Evolutionary conservation across 2,797 vertebrate species (phyloP).

Genomic region (Fistularia tabacaria): DNA sequence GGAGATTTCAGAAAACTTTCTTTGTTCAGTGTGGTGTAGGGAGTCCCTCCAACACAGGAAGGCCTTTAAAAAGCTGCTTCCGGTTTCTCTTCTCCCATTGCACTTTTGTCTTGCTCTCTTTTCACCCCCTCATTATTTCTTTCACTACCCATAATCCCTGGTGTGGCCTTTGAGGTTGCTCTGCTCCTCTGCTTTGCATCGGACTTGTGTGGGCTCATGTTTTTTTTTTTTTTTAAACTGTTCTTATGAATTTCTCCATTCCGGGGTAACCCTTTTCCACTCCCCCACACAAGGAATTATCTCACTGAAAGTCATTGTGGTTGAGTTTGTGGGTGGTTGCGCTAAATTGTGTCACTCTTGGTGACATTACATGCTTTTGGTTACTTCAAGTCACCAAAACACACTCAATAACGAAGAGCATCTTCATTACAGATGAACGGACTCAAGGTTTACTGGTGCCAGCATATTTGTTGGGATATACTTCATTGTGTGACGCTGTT

Average conservation of each 20-base stretch:
- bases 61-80: constrained; percentile 76
- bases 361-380: constrained; percentile 35
- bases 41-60: constrained; percentile 76
- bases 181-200: constrained; percentile 51
- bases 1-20: constrained; percentile 51
- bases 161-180: constrained; percentile 45
- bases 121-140: constrained; percentile 76
- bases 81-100: constrained; percentile 68
- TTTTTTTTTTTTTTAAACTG: constrained; percentile 18
- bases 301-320: constrained; percentile 47
- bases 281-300: constrained; percentile 67
- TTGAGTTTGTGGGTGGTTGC: constrained; percentile 41
- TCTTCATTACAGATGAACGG: constrained; percentile 16
- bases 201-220: constrained; percentile 57
- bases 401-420: constrained; percentile 21
- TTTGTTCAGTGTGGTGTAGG: constrained; percentile 47
- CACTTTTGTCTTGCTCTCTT: constrained; percentile 68
- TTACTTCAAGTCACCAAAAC: constrained; percentile 35
- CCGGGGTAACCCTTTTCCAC: constrained; percentile 75
- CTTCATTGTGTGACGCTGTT: too few relatives aligned
- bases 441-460: constrained; percentile 7
- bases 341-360: constrained; percentile 27
- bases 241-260: constrained; percentile 57
- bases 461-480: too few relatives aligned
- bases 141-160: constrained; percentile 64